Evolutionary conservation across 2,797 vertebrate genomes (phyloP), one percentile per base, ranked within the genome.

Genomic region (Sebastes itinus): DNA sequence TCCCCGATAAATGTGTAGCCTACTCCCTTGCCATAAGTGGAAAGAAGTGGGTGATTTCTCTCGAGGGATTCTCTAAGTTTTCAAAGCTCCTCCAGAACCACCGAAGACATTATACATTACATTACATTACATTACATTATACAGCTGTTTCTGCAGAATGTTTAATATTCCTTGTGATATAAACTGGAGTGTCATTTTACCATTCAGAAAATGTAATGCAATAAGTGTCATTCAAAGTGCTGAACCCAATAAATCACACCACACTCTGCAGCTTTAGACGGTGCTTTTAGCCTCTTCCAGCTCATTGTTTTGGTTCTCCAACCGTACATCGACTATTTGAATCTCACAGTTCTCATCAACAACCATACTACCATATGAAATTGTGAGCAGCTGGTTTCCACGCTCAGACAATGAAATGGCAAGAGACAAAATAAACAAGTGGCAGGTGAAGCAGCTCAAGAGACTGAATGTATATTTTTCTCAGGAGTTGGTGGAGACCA

Each of bases 131-230:
- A 46, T 46, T 38, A 38, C 35, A 38, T 38, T 35, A 0, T 49
- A 49, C 46, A 49, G 62, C 54, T 56, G 30, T 46, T 72, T 71
- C 23, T 46, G n/a, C 33, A 14, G 32, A 16, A 25, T 23, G 23
- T 30, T 11, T 64, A 64, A 64, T 67, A 22, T 38, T 69, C 22
- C 11, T 59, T 5, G 4, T 72, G 16, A 68, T 38, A 73, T 62
- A 49, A 63, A 68, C 18, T 25, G 13, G 52, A 2, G 35, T 54
- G 59, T 23, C 3, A 5, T 23, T 75, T 59, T 23, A 38, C 9
- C 23, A 14, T 69, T 35, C 28, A 59, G 49, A 30, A 76, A 69
- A 33, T 56, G 18, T 63, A 69, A 33, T 56, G 28, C 58, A 59
- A 23, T 28, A 14, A 64, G 10, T 22, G 7, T 33, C 4, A 27